Evolutionary conservation across 2,888 invertebrate species (phyloP), one percentile per base, ranked within the genome.

Genomic region (Plagodis dolabraria): DNA sequence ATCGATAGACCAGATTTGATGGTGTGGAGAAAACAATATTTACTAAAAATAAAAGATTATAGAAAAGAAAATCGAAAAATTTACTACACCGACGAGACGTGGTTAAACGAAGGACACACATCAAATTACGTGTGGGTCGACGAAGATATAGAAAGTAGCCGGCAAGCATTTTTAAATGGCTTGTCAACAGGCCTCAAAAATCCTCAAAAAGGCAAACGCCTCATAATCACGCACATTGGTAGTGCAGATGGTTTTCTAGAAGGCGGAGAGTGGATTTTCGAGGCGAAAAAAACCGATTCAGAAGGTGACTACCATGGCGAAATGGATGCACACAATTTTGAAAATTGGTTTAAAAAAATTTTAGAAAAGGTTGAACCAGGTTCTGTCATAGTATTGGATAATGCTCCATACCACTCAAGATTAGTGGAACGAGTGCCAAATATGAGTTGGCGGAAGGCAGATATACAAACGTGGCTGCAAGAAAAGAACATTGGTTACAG

Each of bases 141-240:
- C 42, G 42, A 42, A 9, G 42, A 42, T 10, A 42, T 42, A 9
- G 9, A 12, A 11, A 44, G 44, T 8, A 44, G 11, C 12, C 44
- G 44, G 44, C 44, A 44, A 44, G 44, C 22, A 5, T 44, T 44
- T 44, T 44, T 52, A 22, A 40, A 44, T 47, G 47, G 51, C 46
- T n/a, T 35, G 43, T 35, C 22, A 42, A 34, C 5, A 47, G 34
- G 33, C 34, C 50, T 49, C 8, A 44, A 44, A 44, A 44, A 11
- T 7, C 7, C 7, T 5, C 40, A 33, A 40, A 44, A n/a, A 5
- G 33, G 35, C 40, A 40, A 42, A 35, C 40, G 42, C 11, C 36
- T 42, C 10, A 33, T 38, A 5, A 10, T 44, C 6, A 8, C 8
- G 4, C 44, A 44, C 8, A 44, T 44, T 8, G 44, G 44, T 6